Evolutionary conservation across 1,140 invertebrate genomes (phyloP).

Genomic region (Drosophila pruinosa): DNA sequence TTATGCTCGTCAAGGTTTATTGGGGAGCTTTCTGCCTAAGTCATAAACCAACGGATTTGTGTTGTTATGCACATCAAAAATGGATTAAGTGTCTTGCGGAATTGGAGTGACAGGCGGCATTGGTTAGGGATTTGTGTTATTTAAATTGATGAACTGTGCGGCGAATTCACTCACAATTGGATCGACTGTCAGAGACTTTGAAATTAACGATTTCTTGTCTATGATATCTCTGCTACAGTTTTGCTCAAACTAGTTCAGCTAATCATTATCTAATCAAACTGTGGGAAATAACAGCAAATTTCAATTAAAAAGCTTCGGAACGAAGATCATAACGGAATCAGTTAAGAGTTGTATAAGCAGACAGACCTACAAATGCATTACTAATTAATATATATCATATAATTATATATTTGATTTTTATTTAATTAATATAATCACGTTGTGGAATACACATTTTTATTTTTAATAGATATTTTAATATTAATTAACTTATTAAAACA

Average conservation of each 20-base stretch:
- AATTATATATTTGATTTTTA: too few relatives aligned
- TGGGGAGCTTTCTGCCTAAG: slow-evolving; percentile 23
- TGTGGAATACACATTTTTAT: neutral
- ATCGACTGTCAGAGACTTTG: neutral
- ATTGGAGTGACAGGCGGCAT: slow-evolving; percentile 32
- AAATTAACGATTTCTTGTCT: neutral
- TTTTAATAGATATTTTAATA: neutral
- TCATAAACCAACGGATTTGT: slow-evolving; percentile 36
- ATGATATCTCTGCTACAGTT: neutral
- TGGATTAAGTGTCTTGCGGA: slow-evolving; percentile 23
- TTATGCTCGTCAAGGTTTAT: slow-evolving; percentile 29
- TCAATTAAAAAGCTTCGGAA: neutral
- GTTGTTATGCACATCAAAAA: slow-evolving; percentile 34
- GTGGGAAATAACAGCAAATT: neutral
- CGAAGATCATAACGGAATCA: neutral
- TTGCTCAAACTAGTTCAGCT: neutral
- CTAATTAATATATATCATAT: too few relatives aligned
- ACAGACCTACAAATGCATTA: too few relatives aligned
- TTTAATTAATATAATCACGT: too few relatives aligned
- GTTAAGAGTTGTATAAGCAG: neutral
- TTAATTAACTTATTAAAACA: neutral
- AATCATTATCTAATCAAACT: neutral
- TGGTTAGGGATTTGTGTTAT: slow-evolving; percentile 19
- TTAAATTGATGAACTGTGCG: slow-evolving; percentile 12
- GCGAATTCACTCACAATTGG: neutral